phyloP scores from a whole-genome alignment of 2,113 vertebrate species.

The Suricata suricatta region DNA sequence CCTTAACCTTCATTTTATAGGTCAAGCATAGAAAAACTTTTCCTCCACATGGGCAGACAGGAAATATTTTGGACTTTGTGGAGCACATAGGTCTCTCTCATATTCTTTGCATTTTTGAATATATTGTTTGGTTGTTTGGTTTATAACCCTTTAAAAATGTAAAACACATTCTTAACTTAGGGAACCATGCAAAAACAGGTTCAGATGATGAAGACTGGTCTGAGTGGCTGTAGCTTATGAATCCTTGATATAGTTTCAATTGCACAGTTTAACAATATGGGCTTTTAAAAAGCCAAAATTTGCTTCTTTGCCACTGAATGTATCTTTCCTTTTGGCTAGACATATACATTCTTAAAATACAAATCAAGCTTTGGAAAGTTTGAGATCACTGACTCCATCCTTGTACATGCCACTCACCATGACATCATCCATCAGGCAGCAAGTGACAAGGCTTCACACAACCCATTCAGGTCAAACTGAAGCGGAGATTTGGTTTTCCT shows the following conservation, averaged over 20 bases:
- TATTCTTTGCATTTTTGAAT: not conserved
- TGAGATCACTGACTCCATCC: slow-evolving; percentile 71
- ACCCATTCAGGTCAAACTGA: slow-evolving; percentile 53
- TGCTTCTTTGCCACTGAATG: not conserved
- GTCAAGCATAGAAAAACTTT: not conserved
- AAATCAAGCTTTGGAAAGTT: slow-evolving; percentile 57
- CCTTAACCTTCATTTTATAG: not conserved
- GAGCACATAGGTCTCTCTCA: not conserved
- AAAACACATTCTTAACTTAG: not conserved
- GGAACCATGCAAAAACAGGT: not conserved
- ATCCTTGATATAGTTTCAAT: not conserved
- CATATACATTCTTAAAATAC: slow-evolving; percentile 37
- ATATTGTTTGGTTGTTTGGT: not conserved
- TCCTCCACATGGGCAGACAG: not conserved
- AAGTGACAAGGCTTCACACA: slow-evolving; percentile 23
- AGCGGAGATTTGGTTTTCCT: slow-evolving; percentile 2
- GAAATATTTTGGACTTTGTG: not conserved
- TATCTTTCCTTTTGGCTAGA: slow-evolving; percentile 32
- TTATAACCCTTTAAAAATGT: not conserved
- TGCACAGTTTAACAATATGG: not conserved
- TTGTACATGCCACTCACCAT: slow-evolving; percentile 66
- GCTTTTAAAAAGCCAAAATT: slow-evolving; percentile 58
- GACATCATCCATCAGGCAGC: slow-evolving; percentile 50
- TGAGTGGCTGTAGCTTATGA: not conserved
- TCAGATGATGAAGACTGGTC: not conserved